These are phyloP conservation scores for Tachina grossa DNA, from an alignment of 2,888 invertebrate species.

Conservation along the genomic window DNA sequence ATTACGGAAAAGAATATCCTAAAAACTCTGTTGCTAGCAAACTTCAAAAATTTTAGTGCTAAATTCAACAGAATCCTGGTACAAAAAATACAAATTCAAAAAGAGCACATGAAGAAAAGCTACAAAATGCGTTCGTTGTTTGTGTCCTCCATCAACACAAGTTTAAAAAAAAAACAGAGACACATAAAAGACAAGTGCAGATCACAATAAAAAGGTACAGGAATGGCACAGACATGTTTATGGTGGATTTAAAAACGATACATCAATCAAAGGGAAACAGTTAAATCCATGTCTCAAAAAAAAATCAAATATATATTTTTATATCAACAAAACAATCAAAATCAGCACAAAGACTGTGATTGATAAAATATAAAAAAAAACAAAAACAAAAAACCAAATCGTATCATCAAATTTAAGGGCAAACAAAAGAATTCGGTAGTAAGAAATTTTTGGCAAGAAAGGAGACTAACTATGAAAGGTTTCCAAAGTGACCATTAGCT, in stretches of 20 bases:
- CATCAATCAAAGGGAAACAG: constrained; percentile 69
- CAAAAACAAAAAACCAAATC: too few species aligned
- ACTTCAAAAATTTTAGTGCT: constrained; percentile 26
- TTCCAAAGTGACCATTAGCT: constrained; percentile 65
- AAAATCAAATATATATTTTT: constrained; percentile 17
- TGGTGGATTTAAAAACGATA: constrained; percentile 71
- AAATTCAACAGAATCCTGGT: constrained; percentile 59
- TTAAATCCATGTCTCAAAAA: constrained; percentile 38
- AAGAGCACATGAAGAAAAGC: constrained; percentile 13
- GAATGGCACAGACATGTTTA: constrained; percentile 67
- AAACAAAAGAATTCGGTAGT: constrained; percentile 54
- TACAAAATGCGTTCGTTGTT: constrained; percentile 41
- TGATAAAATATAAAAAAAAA: constrained; percentile 57
- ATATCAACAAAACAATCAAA: constrained; percentile 64
- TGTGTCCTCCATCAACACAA: neutral
- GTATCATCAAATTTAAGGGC: constrained; percentile 12
- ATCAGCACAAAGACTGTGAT: constrained; percentile 58
- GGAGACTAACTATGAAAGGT: constrained; percentile 7
- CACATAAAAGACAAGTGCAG: constrained; percentile 30
- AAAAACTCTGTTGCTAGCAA: constrained; percentile 17
- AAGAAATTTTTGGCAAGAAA: neutral
- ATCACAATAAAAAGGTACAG: constrained; percentile 61
- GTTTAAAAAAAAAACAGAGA: neutral
- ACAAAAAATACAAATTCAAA: constrained; percentile 7
- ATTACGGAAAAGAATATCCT: neutral